A percentile compares a stretch with the other conserved stretches of the same genome.
phyloP scores from a whole-genome alignment of 2,113 vertebrate genomes.

The Engystomops pustulosus region DNA sequence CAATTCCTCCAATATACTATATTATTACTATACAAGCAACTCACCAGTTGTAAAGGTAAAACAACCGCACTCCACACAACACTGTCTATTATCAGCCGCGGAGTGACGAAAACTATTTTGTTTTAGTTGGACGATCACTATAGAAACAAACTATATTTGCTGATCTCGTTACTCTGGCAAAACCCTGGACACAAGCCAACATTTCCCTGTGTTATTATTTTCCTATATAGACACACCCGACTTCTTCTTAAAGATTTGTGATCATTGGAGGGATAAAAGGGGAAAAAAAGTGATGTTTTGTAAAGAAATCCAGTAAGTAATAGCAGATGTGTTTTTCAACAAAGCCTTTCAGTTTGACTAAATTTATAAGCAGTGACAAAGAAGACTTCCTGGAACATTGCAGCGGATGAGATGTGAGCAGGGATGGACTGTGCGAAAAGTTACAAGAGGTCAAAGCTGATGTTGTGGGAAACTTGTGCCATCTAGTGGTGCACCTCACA shows the following conservation, averaged over 20 bases:
- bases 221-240: conserved; percentile 53
- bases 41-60: too few species aligned
- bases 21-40: background rate
- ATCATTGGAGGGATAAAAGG: conserved; percentile 13
- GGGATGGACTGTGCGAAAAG: conserved; percentile 10
- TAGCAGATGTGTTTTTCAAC: conserved; percentile 57
- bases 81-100: background rate
- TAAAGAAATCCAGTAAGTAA: conserved; percentile 48
- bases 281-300: background rate
- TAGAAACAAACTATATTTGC: conserved; percentile 63
- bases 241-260: conserved; percentile 48
- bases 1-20: too few species aligned
- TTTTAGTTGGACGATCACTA: conserved; percentile 53
- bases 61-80: background rate
- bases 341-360: conserved; percentile 22
- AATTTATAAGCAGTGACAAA: conserved; percentile 54
- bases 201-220: conserved; percentile 2
- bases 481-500: conserved; percentile 1
- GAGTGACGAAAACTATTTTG: conserved; percentile 46
- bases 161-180: conserved; percentile 61
- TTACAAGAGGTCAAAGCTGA: conserved; percentile 18
- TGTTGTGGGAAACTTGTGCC: background rate
- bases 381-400: conserved; percentile 45
- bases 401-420: conserved; percentile 30
- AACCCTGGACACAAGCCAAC: conserved; percentile 50